A percentile compares a stretch with the other conserved stretches of the same genome.
These are phyloP conservation scores for Menidia menidia DNA, from an alignment of 2,797 vertebrate species.

Conservation along the genomic window DNA sequence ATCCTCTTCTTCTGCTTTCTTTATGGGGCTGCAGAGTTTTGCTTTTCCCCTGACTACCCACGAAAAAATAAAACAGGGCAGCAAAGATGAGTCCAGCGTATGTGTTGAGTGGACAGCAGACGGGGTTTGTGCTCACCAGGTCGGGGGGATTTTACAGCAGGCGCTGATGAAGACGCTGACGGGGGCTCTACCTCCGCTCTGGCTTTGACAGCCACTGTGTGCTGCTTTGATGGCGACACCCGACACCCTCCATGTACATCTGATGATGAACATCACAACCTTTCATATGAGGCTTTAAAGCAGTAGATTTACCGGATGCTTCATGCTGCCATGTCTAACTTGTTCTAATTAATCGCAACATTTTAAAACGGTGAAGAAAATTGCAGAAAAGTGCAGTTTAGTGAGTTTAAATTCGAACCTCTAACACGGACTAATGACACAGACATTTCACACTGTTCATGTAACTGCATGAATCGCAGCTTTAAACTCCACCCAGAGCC, in stretches of 20 bases:
- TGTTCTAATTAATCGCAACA: background rate
- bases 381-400: background rate
- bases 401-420: background rate
- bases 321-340: background rate
- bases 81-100: background rate
- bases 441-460: background rate
- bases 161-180: slow-evolving; percentile 12
- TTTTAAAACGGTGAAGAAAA: background rate
- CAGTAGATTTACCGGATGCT: background rate
- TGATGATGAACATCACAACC: slow-evolving; percentile 37
- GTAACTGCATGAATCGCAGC: too few species aligned
- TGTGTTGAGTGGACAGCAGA: background rate
- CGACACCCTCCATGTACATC: slow-evolving; percentile 27
- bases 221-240: slow-evolving; percentile 52
- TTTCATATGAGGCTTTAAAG: background rate
- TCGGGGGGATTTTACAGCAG: slow-evolving; percentile 44
- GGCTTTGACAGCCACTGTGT: slow-evolving; percentile 23
- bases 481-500: background rate
- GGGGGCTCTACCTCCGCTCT: slow-evolving; percentile 20
- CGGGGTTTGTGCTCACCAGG: slow-evolving; percentile 52
- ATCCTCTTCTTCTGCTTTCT: slow-evolving; percentile 20
- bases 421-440: background rate
- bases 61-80: background rate
- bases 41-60: slow-evolving; percentile 54
- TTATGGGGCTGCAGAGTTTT: slow-evolving; percentile 37